These are phyloP conservation scores for Conger conger DNA, from an alignment of 2,113 vertebrate genomes.

Conservation along the genomic window DNA sequence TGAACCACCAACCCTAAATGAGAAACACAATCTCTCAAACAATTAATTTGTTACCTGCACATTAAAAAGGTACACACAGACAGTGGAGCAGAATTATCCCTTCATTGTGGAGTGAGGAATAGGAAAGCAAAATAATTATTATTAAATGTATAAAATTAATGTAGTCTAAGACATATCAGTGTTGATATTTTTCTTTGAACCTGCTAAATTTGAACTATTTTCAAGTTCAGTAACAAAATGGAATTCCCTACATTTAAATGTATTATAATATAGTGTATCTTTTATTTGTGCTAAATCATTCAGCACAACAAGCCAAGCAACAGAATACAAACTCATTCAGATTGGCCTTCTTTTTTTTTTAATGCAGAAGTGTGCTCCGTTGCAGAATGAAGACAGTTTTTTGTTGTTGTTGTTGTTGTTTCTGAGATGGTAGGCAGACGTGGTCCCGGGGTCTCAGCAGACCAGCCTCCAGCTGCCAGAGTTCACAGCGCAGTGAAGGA, in stretches of 20 bases:
- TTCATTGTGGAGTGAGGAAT: not conserved
- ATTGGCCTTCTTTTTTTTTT: not conserved
- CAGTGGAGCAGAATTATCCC: not conserved
- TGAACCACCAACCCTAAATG: not conserved
- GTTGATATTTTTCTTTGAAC: not conserved
- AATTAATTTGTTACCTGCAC: not conserved
- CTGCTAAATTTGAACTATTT: too few relatives aligned
- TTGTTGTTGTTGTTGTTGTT: not conserved
- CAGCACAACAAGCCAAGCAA: not conserved
- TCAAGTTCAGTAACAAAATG: too few relatives aligned
- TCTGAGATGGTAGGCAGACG: slow-evolving; percentile 26
- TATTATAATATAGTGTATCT: not conserved
- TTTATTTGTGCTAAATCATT: not conserved
- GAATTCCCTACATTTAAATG: too few relatives aligned
- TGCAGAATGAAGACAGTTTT: not conserved
- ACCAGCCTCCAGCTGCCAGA: slow-evolving; percentile 12
- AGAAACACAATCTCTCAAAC: not conserved
- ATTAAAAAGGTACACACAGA: not conserved
- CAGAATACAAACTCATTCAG: not conserved
- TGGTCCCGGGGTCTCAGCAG: slow-evolving; percentile 38
- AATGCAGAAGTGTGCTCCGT: not conserved
- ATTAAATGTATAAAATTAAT: not conserved
- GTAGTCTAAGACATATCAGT: not conserved
- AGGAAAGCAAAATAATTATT: not conserved
- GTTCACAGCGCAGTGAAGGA: slow-evolving; percentile 33